Evolutionary conservation across 2,113 vertebrate species (phyloP), one percentile per base, ranked within the genome.

Genomic region (Calonectris borealis): DNA sequence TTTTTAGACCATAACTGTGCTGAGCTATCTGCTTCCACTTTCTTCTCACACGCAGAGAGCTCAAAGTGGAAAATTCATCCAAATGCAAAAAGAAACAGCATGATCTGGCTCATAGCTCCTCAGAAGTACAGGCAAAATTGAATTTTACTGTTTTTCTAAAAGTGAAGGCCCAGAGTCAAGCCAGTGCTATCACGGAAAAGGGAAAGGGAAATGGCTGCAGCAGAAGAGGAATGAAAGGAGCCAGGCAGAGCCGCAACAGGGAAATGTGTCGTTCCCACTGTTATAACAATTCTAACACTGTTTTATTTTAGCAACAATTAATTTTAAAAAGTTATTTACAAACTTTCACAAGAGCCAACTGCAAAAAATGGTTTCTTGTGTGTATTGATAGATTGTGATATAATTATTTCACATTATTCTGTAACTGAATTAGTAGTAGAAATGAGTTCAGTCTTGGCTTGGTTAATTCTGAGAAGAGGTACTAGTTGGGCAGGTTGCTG

Each of bases 1-100:
- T 94, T 97, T 97, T 97, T 86, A 91, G 94, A 75, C 93, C 97
- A 71, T 95, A 94, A 83, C 91, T 83, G 97, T 96, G 97, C 93
- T 97, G 95, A 96, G 91, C 90, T 94, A 93, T 95, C 85, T 79
- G 80, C 88, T 97, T 97, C 82, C 68, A 92, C 95, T 90, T 97
- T 97, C 96, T 89, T 90, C 90, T 79, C 83, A 78, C 88, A 92
- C 2, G 22, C 93, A 96, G 44, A 79, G 58, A 96, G 96, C 95
- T 95, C 86, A 85, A 78, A 96, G 96, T 60, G 91, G 93, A 90
- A 96, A 96, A 96, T 90, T 96, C 85, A 96, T 93, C 94, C 97
- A 90, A 96, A 95, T 96, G 94, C 75, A 96, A 95, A 97, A 95
- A 85, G 96, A 94, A 95, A 94, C 96, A 96, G 87, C 96, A 96